These are phyloP conservation scores for Hedychridium roseum DNA, from an alignment of 2,888 invertebrate genomes.

Conservation along the genomic window DNA sequence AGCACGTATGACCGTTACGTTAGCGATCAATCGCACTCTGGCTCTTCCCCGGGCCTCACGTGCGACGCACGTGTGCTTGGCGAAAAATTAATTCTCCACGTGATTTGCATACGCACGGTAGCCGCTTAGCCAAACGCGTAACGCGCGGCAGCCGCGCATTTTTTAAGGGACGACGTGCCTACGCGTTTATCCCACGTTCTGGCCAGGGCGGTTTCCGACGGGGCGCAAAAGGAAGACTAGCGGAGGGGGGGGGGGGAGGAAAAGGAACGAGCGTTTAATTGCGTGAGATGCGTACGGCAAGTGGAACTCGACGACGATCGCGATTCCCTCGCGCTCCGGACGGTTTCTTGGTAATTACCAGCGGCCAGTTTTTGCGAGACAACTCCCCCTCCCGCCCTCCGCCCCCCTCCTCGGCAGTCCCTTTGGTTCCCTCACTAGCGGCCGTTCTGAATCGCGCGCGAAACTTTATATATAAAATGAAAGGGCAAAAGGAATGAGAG, in stretches of 20 bases:
- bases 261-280: slow-evolving; percentile 1
- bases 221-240: neutral
- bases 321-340: slow-evolving; percentile 1
- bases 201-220: neutral
- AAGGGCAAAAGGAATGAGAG: too few relatives aligned
- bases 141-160: neutral
- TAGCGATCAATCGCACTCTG: slow-evolving; percentile 45
- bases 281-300: slow-evolving; percentile 4
- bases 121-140: slow-evolving; percentile 20
- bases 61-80: slow-evolving; percentile 10
- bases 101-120: slow-evolving; percentile 38
- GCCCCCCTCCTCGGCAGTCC: too few relatives aligned
- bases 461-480: too few relatives aligned
- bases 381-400: too few relatives aligned
- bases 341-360: slow-evolving; percentile 2
- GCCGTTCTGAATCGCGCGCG: too few relatives aligned
- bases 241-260: neutral
- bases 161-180: slow-evolving; percentile 10
- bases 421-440: too few relatives aligned
- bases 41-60: neutral
- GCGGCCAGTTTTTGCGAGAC: neutral
- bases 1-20: slow-evolving; percentile 41
- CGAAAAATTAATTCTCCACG: slow-evolving; percentile 38
- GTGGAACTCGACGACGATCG: neutral
- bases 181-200: neutral